A percentile compares a stretch with the other conserved stretches of the same genome.
Evolutionary conservation across 1,140 invertebrate genomes (phyloP).

Genomic region (Heterodera carotae): DNA sequence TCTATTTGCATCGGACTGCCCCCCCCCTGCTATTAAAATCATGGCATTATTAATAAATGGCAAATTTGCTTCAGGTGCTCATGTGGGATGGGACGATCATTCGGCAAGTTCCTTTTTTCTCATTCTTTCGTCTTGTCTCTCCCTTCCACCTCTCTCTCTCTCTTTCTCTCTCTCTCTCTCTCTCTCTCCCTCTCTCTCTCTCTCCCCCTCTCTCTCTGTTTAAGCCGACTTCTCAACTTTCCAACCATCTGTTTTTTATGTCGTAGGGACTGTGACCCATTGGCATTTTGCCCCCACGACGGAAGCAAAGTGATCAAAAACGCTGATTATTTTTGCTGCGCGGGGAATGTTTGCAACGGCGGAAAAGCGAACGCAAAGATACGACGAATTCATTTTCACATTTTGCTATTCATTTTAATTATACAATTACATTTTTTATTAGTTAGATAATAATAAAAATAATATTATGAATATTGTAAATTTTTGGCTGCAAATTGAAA

Average conservation of each 20-base stretch:
- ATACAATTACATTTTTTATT: background rate
- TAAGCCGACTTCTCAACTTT: too few species aligned
- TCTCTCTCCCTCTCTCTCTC: too few species aligned
- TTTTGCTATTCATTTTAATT: background rate
- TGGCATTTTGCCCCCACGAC: conserved; percentile 5
- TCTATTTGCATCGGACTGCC: too few species aligned
- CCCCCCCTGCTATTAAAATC: too few species aligned
- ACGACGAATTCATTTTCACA: background rate
- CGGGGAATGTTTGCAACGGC: background rate
- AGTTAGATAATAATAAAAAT: background rate
- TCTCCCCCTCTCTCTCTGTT: too few species aligned
- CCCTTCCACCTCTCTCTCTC: too few species aligned
- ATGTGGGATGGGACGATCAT: conserved; percentile 12
- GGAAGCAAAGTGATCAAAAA: conserved; percentile 7
- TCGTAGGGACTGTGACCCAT: conserved; percentile 9
- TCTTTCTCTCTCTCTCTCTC: too few species aligned
- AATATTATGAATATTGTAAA: too few species aligned
- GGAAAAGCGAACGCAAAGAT: background rate
- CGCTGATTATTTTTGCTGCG: conserved; percentile 9
- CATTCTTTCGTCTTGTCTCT: too few species aligned
- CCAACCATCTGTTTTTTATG: too few species aligned
- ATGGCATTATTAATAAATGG: background rate
- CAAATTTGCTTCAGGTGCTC: background rate
- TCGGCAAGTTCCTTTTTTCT: conserved; percentile 8
- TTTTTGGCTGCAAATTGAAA: too few species aligned